Percentiles rank a stretch among this genome's conserved stretches.
Evolutionary conservation across 2,888 invertebrate species (phyloP).

Genomic region (Arge pagana): DNA sequence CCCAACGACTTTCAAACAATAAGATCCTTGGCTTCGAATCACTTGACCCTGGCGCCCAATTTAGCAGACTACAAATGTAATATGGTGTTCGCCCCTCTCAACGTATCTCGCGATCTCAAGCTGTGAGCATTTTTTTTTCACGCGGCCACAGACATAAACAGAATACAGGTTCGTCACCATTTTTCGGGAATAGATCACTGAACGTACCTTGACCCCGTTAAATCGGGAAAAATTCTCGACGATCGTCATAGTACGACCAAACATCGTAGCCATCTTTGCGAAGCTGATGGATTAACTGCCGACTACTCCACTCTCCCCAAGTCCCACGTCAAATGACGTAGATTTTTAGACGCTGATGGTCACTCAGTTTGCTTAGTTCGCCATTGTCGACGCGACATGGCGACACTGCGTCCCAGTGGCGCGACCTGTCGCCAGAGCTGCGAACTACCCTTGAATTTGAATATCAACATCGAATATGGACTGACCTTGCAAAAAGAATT

Average conservation of each 20-base stretch:
- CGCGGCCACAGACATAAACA: too few relatives aligned
- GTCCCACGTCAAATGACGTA: not conserved
- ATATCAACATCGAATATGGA: too few relatives aligned
- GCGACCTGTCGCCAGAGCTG: too few relatives aligned
- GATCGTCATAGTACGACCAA: conserved; percentile 73
- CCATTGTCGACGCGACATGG: too few relatives aligned
- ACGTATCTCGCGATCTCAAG: conserved; percentile 14
- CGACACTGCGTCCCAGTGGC: too few relatives aligned
- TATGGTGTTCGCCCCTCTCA: conserved; percentile 45
- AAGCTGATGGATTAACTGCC: conserved; percentile 44
- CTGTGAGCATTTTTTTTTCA: conserved; percentile 1
- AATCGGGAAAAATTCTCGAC: conserved; percentile 72
- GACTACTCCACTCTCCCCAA: conserved; percentile 19
- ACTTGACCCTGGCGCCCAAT: conserved; percentile 55
- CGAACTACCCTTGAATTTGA: too few relatives aligned
- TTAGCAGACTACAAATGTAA: conserved; percentile 55
- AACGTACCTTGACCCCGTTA: conserved; percentile 74
- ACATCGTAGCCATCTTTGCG: conserved; percentile 77
- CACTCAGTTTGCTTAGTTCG: too few relatives aligned
- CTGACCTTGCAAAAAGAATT: too few relatives aligned
- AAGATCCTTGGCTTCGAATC: conserved; percentile 49
- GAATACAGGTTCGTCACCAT: too few relatives aligned
- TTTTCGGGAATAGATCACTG: too few relatives aligned
- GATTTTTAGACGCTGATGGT: too few relatives aligned
- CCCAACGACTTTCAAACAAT: conserved; percentile 25